These are phyloP conservation scores for Lithophane socia DNA, from an alignment of 2,888 invertebrate species.

Conservation along the genomic window DNA sequence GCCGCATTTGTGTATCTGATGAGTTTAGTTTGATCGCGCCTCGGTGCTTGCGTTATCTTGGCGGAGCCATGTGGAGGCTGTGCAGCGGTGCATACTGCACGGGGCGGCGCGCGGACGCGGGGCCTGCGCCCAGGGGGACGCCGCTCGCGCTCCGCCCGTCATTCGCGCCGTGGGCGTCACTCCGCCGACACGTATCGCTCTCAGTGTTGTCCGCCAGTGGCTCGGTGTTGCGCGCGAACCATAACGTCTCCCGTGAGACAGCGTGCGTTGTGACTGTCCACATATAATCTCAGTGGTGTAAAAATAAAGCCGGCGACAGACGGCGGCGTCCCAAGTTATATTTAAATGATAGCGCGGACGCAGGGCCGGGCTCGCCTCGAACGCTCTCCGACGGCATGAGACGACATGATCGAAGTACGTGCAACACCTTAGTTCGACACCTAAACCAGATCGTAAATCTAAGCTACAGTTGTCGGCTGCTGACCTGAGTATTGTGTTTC, in stretches of 20 bases:
- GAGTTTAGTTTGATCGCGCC: conserved; percentile 75
- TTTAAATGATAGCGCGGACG: conserved; percentile 89
- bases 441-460: conserved; percentile 78
- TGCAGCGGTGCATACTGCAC: conserved; percentile 86
- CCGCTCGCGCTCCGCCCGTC: conserved; percentile 76
- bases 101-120: conserved; percentile 67
- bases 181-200: conserved; percentile 70
- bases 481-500: conserved; percentile 70
- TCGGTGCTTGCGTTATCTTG: conserved; percentile 77
- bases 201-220: conserved; percentile 64
- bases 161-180: conserved; percentile 81
- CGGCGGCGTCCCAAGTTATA: conserved; percentile 87
- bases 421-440: conserved; percentile 73
- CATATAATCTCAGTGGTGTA: conserved; percentile 84
- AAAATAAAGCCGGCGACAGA: conserved; percentile 90
- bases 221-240: conserved; percentile 66
- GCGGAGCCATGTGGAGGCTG: conserved; percentile 85
- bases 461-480: conserved; percentile 70
- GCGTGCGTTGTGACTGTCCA: conserved; percentile 82
- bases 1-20: conserved; percentile 74
- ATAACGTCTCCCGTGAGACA: conserved; percentile 77
- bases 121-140: conserved; percentile 69
- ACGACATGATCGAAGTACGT: conserved; percentile 83
- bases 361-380: conserved; percentile 83
- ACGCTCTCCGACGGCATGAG: conserved; percentile 85